Evolutionary conservation across 1,140 invertebrate species (phyloP), one percentile per base, ranked within the genome.

Genomic region (Drosophila athabasca): DNA sequence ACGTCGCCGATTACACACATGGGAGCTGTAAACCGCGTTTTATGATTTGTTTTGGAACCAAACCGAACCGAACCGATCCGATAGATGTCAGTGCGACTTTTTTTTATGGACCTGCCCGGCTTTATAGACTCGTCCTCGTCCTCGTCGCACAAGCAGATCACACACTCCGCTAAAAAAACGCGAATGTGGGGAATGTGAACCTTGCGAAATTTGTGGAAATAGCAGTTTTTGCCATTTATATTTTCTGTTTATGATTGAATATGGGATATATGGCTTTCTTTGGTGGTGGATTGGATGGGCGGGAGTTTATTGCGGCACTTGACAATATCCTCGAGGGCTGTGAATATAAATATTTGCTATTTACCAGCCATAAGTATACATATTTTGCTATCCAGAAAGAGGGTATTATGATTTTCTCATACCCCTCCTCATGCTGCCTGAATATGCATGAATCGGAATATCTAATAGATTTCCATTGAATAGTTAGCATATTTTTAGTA

Each of bases 1-100:
- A 78, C 54, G 82, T 44, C 82, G 64, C 69, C 68, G 81, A 85
- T 87, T 87, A 85, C 81, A 81, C 81, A 85, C 81, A 87, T 85
- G 81, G 81, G 81, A 85, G 81, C 77, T 85, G 82, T 85, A 85
- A 85, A 78, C 81, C 81, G 81, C 81, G 81, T 81, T 85, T 85
- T 87, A 85, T 87, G 81, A 81, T 83, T 74, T 82, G 70, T 74
- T 66, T 59, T 66, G 61, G 11, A 39, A 13, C 17, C 17, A 19
- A 19, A 19, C 17, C 17, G 0, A 19, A 19, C 17, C 17, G 1
- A 19, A 19, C 35, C 35, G 75, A 78, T 78, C 71, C 75, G 74
- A 39, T 39, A 72, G 73, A 41, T 49, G 17, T 15, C 26, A 48
- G 29, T 49, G n/a, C 49, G 35, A 39, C n/a, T 13, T 39, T 39